Evolutionary conservation across 35 echinoderm and acorn worm species (phyloP), one percentile per base, ranked within the genome.

Genomic region (Ophioderma brevispina): DNA sequence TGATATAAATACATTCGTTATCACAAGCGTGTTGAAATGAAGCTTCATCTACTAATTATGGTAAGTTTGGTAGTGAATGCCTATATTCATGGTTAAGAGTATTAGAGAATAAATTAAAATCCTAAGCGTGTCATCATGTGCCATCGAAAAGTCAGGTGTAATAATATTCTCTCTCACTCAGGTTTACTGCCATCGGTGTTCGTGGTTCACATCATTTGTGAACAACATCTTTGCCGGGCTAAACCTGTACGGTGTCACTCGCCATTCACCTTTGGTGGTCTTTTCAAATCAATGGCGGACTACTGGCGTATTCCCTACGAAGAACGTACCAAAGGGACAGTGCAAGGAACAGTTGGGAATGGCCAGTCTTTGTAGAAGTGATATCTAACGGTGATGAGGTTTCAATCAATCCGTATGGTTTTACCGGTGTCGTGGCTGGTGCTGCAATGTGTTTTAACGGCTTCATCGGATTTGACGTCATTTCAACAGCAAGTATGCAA

Each of bases 351-450:
- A 19, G 25, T 5, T 32, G 33, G 6, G 37, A 70, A 35, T 33
- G 38, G 32, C 37, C 84, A 28, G 35, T 59, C 52, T 10, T 18
- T 32, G 33, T n/a, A 35, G 32, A 84, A 43, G 84, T 86, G 84
- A 86, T 14, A 76, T 14, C 21, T 89, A 82, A n/a, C 86, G 92
- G 0, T 39, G 21, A 13, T 87, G 92, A 34, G 92, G 92, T 13
- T 94, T 94, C 92, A 81, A 86, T 94, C 92, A 81, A 86, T 38
- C 92, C 92, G 31, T 94, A 90, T 76, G 92, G 92, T 25, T 40
- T 86, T 1, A 49, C 78, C 0, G 92, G 92, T 35, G 83, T 90
- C 35, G 38, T 94, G 35, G 32, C 77, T 0, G 92, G 92, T 13
- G 92, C 92, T 35, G 92, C 92, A 5, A 85, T 89, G 41, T 90